Base-by-base conservation (phyloP, 1,140 invertebrate species). In the Piezodorus guildinii region DNA sequence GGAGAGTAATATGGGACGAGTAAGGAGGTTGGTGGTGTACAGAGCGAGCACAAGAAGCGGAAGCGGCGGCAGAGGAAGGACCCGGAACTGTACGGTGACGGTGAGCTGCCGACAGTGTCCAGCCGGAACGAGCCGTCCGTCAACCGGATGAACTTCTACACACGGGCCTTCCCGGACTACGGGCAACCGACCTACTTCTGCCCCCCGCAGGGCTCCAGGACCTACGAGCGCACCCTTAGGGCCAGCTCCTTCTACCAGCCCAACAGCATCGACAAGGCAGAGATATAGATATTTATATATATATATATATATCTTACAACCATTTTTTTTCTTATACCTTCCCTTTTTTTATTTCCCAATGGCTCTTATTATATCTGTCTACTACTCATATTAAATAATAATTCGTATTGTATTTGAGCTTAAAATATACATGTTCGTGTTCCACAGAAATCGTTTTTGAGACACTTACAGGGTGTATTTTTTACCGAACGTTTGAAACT, bases 221-320 rank as follows among this genome's bases (percentile, higher is more conserved):
- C 63, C 8, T 67, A 66, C 44, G 65, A 67, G 16, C 34, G 52
- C 17, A 25, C 51, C 12, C 15, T 39, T 16, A 15, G 61, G 27
- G 52, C 64, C 12, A 62, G 63, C 27, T 62, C 66, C 8, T 52
- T 63, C 30, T 69, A 69, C 56, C 68, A 69, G 49, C 68, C 68
- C 8, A 60, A 68, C 52, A 68, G 66, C 51, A 64, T 68, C 45
- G 68, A 69, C 60, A 69, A 66, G 43, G 68, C 68, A 16, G 68
- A 69, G 27, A 69, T 69, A 59, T 69, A 59, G 62, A 16, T 23
- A 3, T 39, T 10, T 8, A 39, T 12, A 39, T 12, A 8, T 39
- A 8, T n/a, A n/a, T n/a, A n/a, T n/a, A n/a, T n/a, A n/a, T n/a
- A n/a, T n/a, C n/a, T n/a, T n/a, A n/a, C 9, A 30, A 5, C 9